Evolutionary conservation across 1,140 invertebrate species (phyloP).

Genomic region (Harpegnathos saltator): DNA sequence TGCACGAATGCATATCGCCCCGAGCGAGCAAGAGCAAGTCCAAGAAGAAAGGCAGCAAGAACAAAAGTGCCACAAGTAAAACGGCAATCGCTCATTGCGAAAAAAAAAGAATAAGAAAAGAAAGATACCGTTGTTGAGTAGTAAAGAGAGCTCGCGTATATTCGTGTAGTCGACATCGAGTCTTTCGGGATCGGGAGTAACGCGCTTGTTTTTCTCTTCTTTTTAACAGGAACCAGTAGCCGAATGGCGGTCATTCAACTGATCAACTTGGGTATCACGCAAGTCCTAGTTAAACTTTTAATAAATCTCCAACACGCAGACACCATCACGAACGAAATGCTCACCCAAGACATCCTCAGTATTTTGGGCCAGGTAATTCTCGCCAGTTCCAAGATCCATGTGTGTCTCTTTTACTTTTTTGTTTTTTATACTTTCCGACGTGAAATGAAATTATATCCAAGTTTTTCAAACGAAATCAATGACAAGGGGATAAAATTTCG

Average conservation of each 20-base stretch:
- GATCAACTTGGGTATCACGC: constrained; percentile 83
- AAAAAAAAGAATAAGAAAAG: not conserved
- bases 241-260: constrained; percentile 82
- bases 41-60: constrained; percentile 79
- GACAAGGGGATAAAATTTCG: too few relatives aligned
- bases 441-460: too few relatives aligned
- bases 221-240: constrained; percentile 80
- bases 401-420: not conserved
- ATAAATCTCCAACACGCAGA: constrained; percentile 81
- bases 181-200: not conserved
- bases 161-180: not conserved
- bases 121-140: too few relatives aligned
- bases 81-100: constrained; percentile 76
- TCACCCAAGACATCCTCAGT: constrained; percentile 85
- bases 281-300: constrained; percentile 84
- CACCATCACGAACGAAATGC: constrained; percentile 80
- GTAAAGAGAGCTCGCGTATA: too few relatives aligned
- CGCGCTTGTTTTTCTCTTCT: constrained; percentile 1
- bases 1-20: constrained; percentile 84
- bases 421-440: not conserved
- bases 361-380: constrained; percentile 83
- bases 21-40: constrained; percentile 77
- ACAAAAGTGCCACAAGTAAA: constrained; percentile 76
- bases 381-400: too few relatives aligned
- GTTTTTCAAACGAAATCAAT: too few relatives aligned